phyloP scores from a whole-genome alignment of 2,888 invertebrate genomes.

The Urechis unicinctus region DNA sequence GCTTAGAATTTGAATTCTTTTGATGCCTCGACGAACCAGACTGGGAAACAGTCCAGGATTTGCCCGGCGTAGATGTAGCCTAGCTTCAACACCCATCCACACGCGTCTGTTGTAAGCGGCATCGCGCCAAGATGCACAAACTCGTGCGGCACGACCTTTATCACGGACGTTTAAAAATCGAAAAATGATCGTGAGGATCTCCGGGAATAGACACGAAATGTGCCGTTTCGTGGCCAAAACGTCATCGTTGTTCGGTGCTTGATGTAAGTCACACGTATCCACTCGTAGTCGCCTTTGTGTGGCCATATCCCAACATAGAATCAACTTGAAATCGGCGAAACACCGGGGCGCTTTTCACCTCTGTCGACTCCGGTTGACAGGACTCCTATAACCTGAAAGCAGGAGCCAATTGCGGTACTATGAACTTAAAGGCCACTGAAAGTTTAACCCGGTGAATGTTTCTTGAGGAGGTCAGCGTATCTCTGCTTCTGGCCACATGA shows the following conservation, averaged over 20 bases:
- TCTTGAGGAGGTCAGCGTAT: too few species aligned
- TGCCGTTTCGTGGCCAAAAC: constrained; percentile 45
- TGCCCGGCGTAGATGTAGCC: constrained; percentile 73
- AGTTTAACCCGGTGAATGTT: too few species aligned
- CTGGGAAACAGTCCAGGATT: constrained; percentile 79
- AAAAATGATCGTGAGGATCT: constrained; percentile 86
- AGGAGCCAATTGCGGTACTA: too few species aligned
- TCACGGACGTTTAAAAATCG: constrained; percentile 80
- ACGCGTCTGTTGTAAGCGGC: constrained; percentile 87
- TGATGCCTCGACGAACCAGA: constrained; percentile 78
- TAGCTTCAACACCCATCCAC: constrained; percentile 89
- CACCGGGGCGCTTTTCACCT: too few species aligned
- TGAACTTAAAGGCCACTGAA: too few species aligned
- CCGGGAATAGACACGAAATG: constrained; percentile 83
- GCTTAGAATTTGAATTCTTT: constrained; percentile 81
- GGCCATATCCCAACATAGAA: not conserved
- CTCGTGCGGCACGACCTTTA: constrained; percentile 83
- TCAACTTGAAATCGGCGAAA: too few species aligned
- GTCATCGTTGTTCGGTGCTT: too few species aligned
- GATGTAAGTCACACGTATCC: not conserved
- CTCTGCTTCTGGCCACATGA: too few species aligned
- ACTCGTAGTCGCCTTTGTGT: not conserved
- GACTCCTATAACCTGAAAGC: too few species aligned
- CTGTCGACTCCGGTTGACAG: too few species aligned
- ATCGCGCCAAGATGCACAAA: constrained; percentile 75